Percentiles rank a stretch among this genome's conserved stretches.
These are phyloP conservation scores for Phthorimaea operculella DNA, from an alignment of 1,140 invertebrate genomes.

Conservation along the genomic window DNA sequence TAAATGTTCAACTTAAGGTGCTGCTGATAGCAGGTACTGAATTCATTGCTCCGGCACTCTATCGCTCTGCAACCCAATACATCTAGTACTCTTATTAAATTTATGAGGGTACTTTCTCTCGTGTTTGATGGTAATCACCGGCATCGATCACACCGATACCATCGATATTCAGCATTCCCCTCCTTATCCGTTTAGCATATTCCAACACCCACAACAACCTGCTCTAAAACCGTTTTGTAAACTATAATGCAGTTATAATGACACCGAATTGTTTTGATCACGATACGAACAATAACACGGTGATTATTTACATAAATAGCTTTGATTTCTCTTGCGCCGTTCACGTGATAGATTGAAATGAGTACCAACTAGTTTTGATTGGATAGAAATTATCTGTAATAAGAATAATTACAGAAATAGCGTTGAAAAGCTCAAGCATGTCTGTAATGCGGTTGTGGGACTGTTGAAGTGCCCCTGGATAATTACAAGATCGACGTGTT, in stretches of 20 bases:
- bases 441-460: conserved; percentile 35
- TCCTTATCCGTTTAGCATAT: conserved; percentile 38
- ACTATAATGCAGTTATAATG: neutral
- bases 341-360: neutral
- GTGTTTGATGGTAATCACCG: conserved; percentile 40
- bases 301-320: neutral
- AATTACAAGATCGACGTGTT: conserved; percentile 36
- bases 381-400: conserved; percentile 3
- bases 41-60: conserved; percentile 29
- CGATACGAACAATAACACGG: neutral
- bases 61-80: conserved; percentile 52
- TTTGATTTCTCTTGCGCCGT: neutral
- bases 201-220: conserved; percentile 31
- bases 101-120: conserved; percentile 59
- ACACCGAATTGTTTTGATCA: neutral
- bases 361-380: neutral
- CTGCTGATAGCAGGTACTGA: too few relatives aligned
- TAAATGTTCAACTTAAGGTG: too few relatives aligned
- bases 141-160: conserved; percentile 42
- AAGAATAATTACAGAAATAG: conserved; percentile 25
- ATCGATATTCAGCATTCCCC: conserved; percentile 29
- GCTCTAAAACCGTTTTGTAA: conserved; percentile 1
- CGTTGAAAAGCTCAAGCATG: conserved; percentile 21
- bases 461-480: conserved; percentile 20
- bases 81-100: conserved; percentile 63